Conservation (phyloP, 2,113 vertebrate species). For the Genyomyrus donnyi region DNA sequence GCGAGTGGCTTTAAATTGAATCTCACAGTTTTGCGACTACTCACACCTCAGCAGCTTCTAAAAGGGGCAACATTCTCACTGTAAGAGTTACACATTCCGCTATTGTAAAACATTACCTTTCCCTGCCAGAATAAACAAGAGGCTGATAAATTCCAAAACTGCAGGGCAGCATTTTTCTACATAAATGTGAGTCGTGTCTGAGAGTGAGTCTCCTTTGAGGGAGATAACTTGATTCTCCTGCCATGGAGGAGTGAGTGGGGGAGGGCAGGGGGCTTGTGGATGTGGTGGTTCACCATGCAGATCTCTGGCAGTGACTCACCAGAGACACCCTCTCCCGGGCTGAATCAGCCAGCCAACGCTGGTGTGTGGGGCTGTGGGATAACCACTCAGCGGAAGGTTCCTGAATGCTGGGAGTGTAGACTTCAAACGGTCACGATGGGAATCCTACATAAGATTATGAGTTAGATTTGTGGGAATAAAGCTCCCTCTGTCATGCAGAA, state of each 20-base stretch:
- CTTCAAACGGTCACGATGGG: slow-evolving; percentile 1
- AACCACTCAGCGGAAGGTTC: slow-evolving; percentile 3
- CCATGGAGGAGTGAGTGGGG: not conserved
- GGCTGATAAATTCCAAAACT: not conserved
- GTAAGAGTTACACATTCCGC: not conserved
- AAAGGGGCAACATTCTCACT: slow-evolving; percentile 1
- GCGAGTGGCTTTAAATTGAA: not conserved
- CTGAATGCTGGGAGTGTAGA: slow-evolving; percentile 18
- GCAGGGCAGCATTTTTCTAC: not conserved
- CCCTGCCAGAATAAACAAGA: not conserved
- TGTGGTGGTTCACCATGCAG: not conserved
- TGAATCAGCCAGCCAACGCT: slow-evolving; percentile 32
- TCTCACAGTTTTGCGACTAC: not conserved
- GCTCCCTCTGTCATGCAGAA: not conserved
- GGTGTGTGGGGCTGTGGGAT: slow-evolving; percentile 12
- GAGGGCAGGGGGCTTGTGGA: not conserved
- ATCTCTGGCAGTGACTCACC: slow-evolving; percentile 10
- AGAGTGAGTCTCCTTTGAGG: not conserved
- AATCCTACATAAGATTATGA: slow-evolving; percentile 31
- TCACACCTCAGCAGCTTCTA: not conserved
- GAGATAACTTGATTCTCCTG: not conserved
- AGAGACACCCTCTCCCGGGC: slow-evolving; percentile 13
- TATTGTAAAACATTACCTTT: not conserved
- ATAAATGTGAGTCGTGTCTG: not conserved
- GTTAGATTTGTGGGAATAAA: slow-evolving; percentile 19